Percentiles rank a stretch among this genome's conserved stretches.
phyloP scores from a whole-genome alignment of 2,113 vertebrate species.

The Pycnonotus jocosus region DNA sequence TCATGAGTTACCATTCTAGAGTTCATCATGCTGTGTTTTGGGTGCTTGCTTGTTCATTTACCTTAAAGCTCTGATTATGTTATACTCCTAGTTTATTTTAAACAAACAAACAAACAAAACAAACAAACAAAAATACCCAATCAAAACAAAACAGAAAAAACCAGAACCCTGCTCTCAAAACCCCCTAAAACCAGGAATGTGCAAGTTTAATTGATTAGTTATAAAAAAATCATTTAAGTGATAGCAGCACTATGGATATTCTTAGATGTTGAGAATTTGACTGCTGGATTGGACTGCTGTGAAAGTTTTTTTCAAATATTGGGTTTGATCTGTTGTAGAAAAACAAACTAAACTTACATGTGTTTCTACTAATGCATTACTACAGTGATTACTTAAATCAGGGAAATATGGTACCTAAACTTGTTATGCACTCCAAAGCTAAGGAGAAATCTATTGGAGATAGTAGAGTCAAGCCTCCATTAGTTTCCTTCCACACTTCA shows the following conservation, averaged over 20 bases:
- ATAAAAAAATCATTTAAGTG: background rate
- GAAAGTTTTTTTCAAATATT: background rate
- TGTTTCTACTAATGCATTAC: background rate
- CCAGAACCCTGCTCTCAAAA: accelerated
- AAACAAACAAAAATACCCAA: background rate
- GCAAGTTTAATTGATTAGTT: background rate
- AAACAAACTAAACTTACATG: background rate
- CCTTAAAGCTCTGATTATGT: background rate
- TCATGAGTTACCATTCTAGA: background rate
- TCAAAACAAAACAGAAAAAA: background rate
- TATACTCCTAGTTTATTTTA: background rate
- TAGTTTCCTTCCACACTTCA: background rate
- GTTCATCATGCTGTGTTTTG: background rate
- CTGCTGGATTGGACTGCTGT: background rate
- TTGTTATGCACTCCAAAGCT: background rate
- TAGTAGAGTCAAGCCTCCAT: background rate
- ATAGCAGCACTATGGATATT: background rate
- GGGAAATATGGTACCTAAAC: background rate
- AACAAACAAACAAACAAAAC: background rate
- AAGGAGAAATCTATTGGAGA: background rate
- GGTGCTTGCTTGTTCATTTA: background rate
- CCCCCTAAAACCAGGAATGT: accelerated
- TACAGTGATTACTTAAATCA: background rate
- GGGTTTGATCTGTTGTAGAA: background rate
- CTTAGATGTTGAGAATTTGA: background rate